phyloP scores from a whole-genome alignment of 2,888 invertebrate genomes.

The Drosophila falleni region DNA sequence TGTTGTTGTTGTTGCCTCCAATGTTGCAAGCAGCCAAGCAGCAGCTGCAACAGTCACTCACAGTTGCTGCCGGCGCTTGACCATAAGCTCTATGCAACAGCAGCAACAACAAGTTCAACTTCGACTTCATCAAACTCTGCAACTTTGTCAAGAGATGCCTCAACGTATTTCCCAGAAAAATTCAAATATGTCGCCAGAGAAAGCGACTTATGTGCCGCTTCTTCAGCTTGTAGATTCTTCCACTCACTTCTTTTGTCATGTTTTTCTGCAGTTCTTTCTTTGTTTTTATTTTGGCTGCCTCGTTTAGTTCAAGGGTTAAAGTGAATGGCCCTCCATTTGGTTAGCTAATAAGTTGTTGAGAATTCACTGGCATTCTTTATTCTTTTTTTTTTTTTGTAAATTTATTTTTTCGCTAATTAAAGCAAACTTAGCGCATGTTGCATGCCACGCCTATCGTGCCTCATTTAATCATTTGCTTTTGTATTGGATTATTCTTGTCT shows the following conservation, averaged over 20 bases:
- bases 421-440: slow-evolving; percentile 29
- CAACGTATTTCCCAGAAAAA: slow-evolving; percentile 50
- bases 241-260: not conserved
- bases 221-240: not conserved
- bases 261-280: not conserved
- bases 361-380: slow-evolving; percentile 6
- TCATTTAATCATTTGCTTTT: slow-evolving; percentile 1
- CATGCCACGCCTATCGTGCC: slow-evolving; percentile 6
- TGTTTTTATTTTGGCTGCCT: slow-evolving; percentile 26
- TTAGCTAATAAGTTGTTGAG: slow-evolving; percentile 23
- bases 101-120: slow-evolving; percentile 26
- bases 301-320: slow-evolving; percentile 58
- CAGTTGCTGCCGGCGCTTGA: slow-evolving; percentile 39
- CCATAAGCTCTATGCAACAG: slow-evolving; percentile 37
- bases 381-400: slow-evolving; percentile 1
- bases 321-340: slow-evolving; percentile 20
- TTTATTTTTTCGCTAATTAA: slow-evolving; percentile 29
- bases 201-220: slow-evolving; percentile 37
- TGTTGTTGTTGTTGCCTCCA: slow-evolving; percentile 33
- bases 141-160: slow-evolving; percentile 42
- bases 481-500: slow-evolving; percentile 2
- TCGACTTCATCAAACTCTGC: slow-evolving; percentile 46
- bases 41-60: slow-evolving; percentile 16
- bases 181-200: slow-evolving; percentile 53
- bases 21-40: slow-evolving; percentile 1